A percentile compares a stretch with the other conserved stretches of the same genome.
Conservation (phyloP, 23 tunicate species). For the Clavelina lepadiformis region DNA sequence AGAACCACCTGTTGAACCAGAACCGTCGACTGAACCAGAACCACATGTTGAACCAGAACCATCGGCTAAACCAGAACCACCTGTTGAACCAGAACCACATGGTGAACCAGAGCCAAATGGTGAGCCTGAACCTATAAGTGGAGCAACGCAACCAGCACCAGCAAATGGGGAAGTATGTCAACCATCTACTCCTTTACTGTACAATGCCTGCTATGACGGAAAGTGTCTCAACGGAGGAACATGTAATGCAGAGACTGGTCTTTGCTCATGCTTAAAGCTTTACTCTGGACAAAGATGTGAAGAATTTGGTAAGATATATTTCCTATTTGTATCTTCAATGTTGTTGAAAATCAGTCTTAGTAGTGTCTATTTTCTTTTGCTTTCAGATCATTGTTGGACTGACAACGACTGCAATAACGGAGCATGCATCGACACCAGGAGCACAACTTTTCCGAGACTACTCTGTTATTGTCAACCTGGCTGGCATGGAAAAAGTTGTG, state of each 20-base stretch:
- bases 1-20: conserved; percentile 11
- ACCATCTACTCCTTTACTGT: conserved; percentile 12
- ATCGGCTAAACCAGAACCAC: conserved; percentile 1
- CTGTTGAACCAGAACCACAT: conserved; percentile 5
- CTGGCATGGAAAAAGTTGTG: conserved; percentile 58
- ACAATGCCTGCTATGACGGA: conserved; percentile 32
- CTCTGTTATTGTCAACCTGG: conserved; percentile 63
- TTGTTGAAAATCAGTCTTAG: too few species aligned
- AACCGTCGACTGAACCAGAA: conserved; percentile 13
- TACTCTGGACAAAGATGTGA: conserved; percentile 68
- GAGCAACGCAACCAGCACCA: neutral
- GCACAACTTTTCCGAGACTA: conserved; percentile 51
- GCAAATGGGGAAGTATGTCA: neutral
- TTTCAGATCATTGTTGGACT: conserved; percentile 63
- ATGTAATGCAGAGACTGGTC: conserved; percentile 42
- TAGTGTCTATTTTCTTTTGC: too few species aligned
- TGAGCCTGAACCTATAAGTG: conserved; percentile 18
- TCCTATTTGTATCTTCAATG: too few species aligned
- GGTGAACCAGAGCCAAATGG: conserved; percentile 20
- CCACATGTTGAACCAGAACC: conserved; percentile 32
- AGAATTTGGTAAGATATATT: conserved; percentile 33
- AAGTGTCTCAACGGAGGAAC: conserved; percentile 79
- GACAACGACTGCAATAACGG: conserved; percentile 63
- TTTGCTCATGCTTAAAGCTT: conserved; percentile 44
- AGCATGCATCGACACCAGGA: conserved; percentile 49